Conservation (phyloP, 2,113 vertebrate species). For the Megaceryle torquata region DNA sequence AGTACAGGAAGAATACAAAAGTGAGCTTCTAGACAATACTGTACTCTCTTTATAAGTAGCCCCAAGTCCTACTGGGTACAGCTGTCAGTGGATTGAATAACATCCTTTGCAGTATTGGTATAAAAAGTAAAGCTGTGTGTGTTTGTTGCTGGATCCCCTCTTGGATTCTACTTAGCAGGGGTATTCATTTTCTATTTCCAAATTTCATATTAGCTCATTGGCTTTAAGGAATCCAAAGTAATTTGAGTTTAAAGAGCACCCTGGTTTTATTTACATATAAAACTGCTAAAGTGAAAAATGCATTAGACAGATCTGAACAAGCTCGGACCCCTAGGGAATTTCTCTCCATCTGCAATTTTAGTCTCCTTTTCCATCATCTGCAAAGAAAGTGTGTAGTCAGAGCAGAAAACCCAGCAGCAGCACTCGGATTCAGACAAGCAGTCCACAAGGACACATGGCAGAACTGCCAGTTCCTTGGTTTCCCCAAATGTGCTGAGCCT, state of each 20-base stretch:
- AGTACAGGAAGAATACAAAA: not conserved
- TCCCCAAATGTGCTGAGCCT: not conserved
- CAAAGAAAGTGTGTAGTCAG: not conserved
- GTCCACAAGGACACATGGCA: not conserved
- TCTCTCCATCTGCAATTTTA: not conserved
- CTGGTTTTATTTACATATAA: conserved; percentile 12
- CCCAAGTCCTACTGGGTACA: not conserved
- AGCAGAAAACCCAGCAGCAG: not conserved
- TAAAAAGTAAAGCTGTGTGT: not conserved
- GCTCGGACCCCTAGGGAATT: not conserved
- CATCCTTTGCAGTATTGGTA: not conserved
- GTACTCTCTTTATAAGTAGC: not conserved
- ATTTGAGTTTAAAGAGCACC: conserved; percentile 10
- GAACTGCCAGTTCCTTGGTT: not conserved
- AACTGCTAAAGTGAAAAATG: conserved; percentile 9
- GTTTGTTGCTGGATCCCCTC: not conserved
- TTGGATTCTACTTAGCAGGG: not conserved
- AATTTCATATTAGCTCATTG: not conserved
- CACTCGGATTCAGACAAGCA: not conserved
- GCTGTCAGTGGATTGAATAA: not conserved
- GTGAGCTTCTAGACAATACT: not conserved
- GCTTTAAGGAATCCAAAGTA: not conserved
- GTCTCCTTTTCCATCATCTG: not conserved
- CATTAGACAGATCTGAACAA: not conserved
- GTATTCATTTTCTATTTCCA: not conserved